Base-by-base conservation (phyloP, 1,140 invertebrate genomes). In the Heliconius melpomene region DNA sequence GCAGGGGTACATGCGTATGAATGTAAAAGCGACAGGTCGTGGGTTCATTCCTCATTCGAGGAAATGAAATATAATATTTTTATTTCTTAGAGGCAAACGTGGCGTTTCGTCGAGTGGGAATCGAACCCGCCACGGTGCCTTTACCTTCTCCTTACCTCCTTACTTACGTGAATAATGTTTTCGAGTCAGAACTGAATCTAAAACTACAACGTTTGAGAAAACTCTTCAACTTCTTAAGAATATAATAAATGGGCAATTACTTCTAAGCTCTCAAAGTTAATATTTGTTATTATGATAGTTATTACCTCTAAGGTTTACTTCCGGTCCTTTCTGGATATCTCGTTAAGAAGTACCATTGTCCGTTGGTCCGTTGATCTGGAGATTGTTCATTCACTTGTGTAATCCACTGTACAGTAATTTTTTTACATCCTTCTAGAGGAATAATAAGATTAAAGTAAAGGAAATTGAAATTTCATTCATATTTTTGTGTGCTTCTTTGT, bases 241-340 rank as follows among this genome's bases (percentile, higher is more conserved):
- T 52, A 66, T n/a, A 29, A 66, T 2, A 26, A 66, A 60, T 23
- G 3, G n/a, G 7, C 9, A 23, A 9, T 57, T 23, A 23, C 9
- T 23, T 11, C 1, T 23, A 60, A 23, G 54, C n/a, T 23, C n/a
- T 60, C n/a, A 0, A 60, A 26, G 2, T 60, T 60, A 60, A 60
- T 60, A 23, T 60, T 9, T 60, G n/a, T 23, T 60, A 72, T 77
- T 57, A 72, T 54, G 40, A 23, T 13, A 32, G 36, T 77, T 77
- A 72, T 32, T 3, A 26, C 29, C 46, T 29, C 29, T 23, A 20
- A 36, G 70, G 26, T 72, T 50, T 13, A 78, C 46, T 78, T 78
- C 76, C 76, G 46, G 76, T 50, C 23, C 26, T n/a, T 66, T 66
- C 11, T 66, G 26, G 16, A 26, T 16, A 66, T 66, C 60, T 66